These are phyloP conservation scores for Polymixis lichenea DNA, from an alignment of 2,888 invertebrate genomes.

Conservation along the genomic window DNA sequence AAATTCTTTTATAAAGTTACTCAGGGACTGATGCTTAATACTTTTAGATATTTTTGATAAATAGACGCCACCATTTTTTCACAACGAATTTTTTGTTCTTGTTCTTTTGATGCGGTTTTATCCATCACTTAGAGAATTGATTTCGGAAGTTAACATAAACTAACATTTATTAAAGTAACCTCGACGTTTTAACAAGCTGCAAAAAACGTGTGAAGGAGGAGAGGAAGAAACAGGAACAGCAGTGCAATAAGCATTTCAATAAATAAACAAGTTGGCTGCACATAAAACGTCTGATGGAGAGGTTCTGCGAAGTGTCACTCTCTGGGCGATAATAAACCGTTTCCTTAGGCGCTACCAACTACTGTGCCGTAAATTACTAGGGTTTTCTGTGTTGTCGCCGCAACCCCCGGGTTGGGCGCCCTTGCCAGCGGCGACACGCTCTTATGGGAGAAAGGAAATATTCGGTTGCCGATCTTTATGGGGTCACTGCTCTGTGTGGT, in stretches of 20 bases:
- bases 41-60: no score
- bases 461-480: background rate
- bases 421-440: constrained; percentile 32
- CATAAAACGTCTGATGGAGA: constrained; percentile 65
- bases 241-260: constrained; percentile 63
- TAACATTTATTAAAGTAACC: background rate
- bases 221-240: constrained; percentile 28
- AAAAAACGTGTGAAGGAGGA: background rate
- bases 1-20: no score
- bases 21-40: no score
- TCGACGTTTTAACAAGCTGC: background rate
- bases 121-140: no score
- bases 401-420: constrained; percentile 58
- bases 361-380: constrained; percentile 77
- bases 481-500: no score
- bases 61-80: no score
- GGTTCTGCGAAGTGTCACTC: constrained; percentile 68
- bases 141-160: no score
- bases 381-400: constrained; percentile 75
- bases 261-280: constrained; percentile 66
- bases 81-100: no score
- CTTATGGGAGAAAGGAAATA: background rate
- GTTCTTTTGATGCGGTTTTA: no score
- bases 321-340: constrained; percentile 77
- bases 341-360: constrained; percentile 79